Percentiles rank a stretch among this genome's conserved stretches.
phyloP scores from a whole-genome alignment of 2,113 vertebrate genomes.

The Nettapus auritus region DNA sequence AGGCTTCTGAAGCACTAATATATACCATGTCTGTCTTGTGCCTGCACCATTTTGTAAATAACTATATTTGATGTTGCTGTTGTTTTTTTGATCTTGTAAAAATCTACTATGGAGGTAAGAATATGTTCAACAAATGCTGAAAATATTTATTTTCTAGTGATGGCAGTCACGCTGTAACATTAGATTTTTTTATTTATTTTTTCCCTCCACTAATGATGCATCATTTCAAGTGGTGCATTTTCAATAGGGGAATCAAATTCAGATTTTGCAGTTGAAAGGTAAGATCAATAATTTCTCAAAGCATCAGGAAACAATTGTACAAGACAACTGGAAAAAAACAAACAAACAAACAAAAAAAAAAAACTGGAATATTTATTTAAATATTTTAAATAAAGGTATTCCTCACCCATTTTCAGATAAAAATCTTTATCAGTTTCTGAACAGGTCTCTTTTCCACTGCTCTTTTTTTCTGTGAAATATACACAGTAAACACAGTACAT shows the following conservation, averaged over 20 bases:
- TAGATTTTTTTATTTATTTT: neutral
- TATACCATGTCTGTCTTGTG: neutral
- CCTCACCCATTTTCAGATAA: neutral
- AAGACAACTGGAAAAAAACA: neutral
- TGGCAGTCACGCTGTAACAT: neutral
- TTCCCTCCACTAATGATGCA: neutral
- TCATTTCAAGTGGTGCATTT: neutral
- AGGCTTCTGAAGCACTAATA: neutral
- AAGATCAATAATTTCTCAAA: slow-evolving; percentile 40
- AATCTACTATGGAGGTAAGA: slow-evolving; percentile 2
- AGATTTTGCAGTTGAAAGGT: neutral
- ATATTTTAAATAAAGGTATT: neutral
- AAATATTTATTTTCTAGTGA: neutral
- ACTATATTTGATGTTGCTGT: neutral
- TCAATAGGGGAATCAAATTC: neutral
- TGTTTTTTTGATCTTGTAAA: slow-evolving; percentile 49
- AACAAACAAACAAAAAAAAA: neutral
- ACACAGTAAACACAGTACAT: neutral
- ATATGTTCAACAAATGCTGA: neutral
- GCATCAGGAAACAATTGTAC: neutral
- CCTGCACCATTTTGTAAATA: slow-evolving; percentile 36
- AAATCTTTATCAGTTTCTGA: neutral
- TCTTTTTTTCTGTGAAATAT: neutral
- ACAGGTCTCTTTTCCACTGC: neutral
- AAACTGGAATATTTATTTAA: neutral